These are phyloP conservation scores for Sphinx pinastri DNA, from an alignment of 2,888 invertebrate species.

Conservation along the genomic window DNA sequence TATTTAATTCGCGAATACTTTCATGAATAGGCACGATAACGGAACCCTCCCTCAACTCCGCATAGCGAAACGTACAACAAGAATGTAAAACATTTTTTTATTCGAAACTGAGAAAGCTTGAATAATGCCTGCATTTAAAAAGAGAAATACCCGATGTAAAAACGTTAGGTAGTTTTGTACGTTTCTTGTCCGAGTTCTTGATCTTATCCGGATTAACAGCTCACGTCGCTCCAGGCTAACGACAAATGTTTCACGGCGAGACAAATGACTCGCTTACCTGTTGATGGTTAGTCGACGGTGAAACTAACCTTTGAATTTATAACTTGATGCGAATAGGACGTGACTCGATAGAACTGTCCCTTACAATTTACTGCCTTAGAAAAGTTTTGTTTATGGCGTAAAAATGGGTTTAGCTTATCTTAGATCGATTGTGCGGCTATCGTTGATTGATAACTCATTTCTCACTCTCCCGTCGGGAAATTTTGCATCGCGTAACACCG, in stretches of 20 bases:
- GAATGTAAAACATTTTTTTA: conserved; percentile 22
- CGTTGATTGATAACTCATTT: neutral
- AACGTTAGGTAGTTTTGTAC: conserved; percentile 18
- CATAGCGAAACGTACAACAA: conserved; percentile 14
- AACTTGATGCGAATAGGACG: conserved; percentile 52
- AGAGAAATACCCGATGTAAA: conserved; percentile 15
- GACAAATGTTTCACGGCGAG: conserved; percentile 62
- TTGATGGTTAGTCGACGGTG: conserved; percentile 61
- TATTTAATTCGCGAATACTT: conserved; percentile 15
- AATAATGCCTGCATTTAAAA: conserved; percentile 21
- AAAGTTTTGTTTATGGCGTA: neutral
- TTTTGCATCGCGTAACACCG: neutral
- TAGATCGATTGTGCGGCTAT: neutral
- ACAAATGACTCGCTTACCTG: conserved; percentile 79
- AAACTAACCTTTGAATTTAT: conserved; percentile 56
- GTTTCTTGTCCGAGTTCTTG: conserved; percentile 22
- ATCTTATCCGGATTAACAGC: conserved; percentile 14
- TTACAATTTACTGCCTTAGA: neutral
- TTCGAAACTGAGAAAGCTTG: conserved; percentile 23
- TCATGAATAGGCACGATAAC: conserved; percentile 4
- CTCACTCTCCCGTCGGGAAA: neutral
- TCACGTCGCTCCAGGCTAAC: conserved; percentile 60
- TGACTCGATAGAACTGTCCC: conserved; percentile 48
- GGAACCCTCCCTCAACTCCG: conserved; percentile 1
- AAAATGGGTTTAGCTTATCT: neutral